Base-by-base conservation (phyloP, 2,797 vertebrate species). In the Xiphorhynchus erythropygius region DNA sequence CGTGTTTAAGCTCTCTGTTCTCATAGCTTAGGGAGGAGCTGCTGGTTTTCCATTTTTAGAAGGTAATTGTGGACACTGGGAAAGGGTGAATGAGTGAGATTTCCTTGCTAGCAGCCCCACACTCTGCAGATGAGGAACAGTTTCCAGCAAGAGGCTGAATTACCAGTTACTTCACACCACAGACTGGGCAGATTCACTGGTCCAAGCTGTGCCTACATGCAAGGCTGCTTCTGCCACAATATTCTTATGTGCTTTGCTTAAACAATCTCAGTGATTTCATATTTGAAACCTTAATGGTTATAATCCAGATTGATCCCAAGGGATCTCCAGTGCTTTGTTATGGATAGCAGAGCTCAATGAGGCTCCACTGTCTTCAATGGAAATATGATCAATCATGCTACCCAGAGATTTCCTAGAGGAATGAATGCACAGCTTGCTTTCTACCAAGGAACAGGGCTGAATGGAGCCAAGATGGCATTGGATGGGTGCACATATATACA, bases 151-250 rank as follows among this genome's bases (percentile, higher is more conserved):
- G 49, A 83, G 33, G 41, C 9, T 60, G 69, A 69, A 57, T 69
- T 64, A 50, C 37, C 46, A 44, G 25, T 23, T 49, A 33, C 11
- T 9, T 37, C 44, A 16, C 6, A 21, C 18, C 56, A 53, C 5
- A 11, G 32, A 28, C 11, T 3, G 10, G 65, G 55, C 33, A 55
- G 28, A n/a, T 55, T 41, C 0, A 0, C 41, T 24, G 49, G 41
- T 55, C 60, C 37, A 39, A 53, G n/a, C n/a, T 15, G 28, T 1
- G 19, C 28, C 62, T 13, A 39, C 7, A 7, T 0, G 7, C 14
- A 53, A 73, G 73, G 27, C 30, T 65, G 37, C 53, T 62, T 22
- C 62, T 32, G 19, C 37, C 67, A 47, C 22, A 76, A 41, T 11
- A 60, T 7, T 33, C 62, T 35, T 5, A 91, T 89, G 35, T 28